Evolutionary conservation across 2,113 vertebrate genomes (phyloP), one percentile per base, ranked within the genome.

Genomic region (Tor tambroides): DNA sequence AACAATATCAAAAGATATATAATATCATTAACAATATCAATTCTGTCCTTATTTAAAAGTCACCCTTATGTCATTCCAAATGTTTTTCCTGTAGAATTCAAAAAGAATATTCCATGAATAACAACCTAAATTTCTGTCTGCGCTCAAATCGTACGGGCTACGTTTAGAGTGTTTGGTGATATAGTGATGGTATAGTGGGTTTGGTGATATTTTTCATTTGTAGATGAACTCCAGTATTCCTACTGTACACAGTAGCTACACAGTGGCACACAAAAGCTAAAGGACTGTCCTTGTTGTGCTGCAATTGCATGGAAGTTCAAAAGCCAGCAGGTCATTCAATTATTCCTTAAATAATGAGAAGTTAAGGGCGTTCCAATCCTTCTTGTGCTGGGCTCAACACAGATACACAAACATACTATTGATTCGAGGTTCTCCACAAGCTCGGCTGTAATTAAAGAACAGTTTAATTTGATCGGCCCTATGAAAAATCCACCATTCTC

Each of bases 381-480:
- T 75, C 78, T 74, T 19, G 7, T 38, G 23, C 84, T 78, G 46
- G 35, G 3, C 77, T 78, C 35, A 80, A 77, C 65, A 32, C 69
- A 59, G 75, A 88, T 85, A 59, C 59, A 77, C 63, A 84, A 83
- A 86, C 76, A 63, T 26, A n/a, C 77, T 63, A 77, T 65, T 38
- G 77, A 87, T 83, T 85, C 69, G 28, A 19, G 12, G 11, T n/a
- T 82, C 80, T 89, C 86, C 63, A 77, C 75, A 91, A 75, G 89
- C 85, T 89, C 74, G 8, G 85, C 30, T 77, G 79, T 90, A 92
- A 93, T 95, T 92, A 93, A 93, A 83, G 83, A 77, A 49, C 87
- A 80, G 88, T 92, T 91, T 93, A 91, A 94, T 92, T 93, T 92
- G 90, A 92, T 84, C 89, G 61, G 51, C 77, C 85, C 86, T 89